These are phyloP conservation scores for Capreolus pygargus DNA, from an alignment of 2,113 vertebrate genomes.

Conservation along the genomic window DNA sequence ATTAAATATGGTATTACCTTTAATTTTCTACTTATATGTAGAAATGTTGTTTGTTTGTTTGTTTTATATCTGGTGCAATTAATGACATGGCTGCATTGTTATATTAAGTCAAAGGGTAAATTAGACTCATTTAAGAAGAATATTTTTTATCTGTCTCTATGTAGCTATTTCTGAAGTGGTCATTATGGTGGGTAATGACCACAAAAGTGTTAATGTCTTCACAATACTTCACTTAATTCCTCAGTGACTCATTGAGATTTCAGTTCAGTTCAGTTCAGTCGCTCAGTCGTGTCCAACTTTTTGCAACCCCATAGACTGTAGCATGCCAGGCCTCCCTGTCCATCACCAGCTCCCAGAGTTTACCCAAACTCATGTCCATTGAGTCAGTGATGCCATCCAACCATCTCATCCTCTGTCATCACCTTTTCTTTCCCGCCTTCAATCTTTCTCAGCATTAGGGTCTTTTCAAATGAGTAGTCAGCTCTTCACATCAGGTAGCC, in stretches of 20 bases:
- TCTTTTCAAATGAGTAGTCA: not conserved
- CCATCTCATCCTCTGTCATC: not conserved
- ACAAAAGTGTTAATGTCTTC: conserved; percentile 33
- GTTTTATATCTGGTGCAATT: conserved; percentile 8
- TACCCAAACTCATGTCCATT: not conserved
- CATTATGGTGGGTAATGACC: conserved; percentile 17
- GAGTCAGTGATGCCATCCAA: not conserved
- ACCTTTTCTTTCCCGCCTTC: not conserved
- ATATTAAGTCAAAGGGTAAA: conserved; percentile 37
- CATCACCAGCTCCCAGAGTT: not conserved
- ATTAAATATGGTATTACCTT: conserved; percentile 49
- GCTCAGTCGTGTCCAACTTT: fast-evolving
- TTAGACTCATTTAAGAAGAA: conserved; percentile 36
- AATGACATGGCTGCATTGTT: conserved; percentile 5
- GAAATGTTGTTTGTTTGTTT: not conserved
- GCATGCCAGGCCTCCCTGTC: not conserved
- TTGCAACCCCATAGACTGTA: not conserved
- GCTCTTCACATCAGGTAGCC: not conserved
- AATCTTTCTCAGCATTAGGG: not conserved
- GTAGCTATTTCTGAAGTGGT: conserved; percentile 19
- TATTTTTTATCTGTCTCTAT: conserved; percentile 26
- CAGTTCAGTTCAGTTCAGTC: not conserved
- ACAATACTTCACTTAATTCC: not conserved
- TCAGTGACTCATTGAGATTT: not conserved
- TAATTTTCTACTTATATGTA: conserved; percentile 11